Evolutionary conservation across 2,113 vertebrate species (phyloP).

Genomic region (Thalassarche chlororhynchos): DNA sequence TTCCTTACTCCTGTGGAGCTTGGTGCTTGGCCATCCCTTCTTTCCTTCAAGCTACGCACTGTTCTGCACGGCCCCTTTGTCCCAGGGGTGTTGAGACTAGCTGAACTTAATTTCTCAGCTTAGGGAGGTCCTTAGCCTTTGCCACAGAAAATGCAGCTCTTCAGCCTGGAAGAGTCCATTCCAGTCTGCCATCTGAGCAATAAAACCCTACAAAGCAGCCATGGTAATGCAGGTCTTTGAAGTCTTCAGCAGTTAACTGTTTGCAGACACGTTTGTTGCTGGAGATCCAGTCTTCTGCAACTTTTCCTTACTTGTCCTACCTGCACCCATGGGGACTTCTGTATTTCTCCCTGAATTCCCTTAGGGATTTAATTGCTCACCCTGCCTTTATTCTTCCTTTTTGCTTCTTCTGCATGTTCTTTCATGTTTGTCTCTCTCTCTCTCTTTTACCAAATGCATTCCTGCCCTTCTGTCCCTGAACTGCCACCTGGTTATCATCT

Average conservation of each 20-base stretch:
- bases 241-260: background rate
- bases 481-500: background rate
- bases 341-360: background rate
- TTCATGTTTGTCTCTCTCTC: background rate
- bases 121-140: background rate
- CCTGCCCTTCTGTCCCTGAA: background rate
- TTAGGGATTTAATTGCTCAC: background rate
- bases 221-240: background rate
- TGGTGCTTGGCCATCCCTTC: background rate
- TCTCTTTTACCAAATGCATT: background rate
- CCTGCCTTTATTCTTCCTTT: background rate
- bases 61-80: background rate
- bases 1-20: background rate
- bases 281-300: background rate
- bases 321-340: background rate
- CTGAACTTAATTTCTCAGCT: background rate
- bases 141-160: background rate
- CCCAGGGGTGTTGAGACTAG: background rate
- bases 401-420: background rate
- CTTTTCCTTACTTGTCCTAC: background rate
- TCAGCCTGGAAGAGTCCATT: background rate
- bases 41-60: background rate
- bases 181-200: background rate
- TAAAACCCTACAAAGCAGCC: background rate
- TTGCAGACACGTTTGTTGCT: background rate